These are phyloP conservation scores for Nephrocerus scutellatus DNA, from an alignment of 2,888 invertebrate species.

Conservation along the genomic window DNA sequence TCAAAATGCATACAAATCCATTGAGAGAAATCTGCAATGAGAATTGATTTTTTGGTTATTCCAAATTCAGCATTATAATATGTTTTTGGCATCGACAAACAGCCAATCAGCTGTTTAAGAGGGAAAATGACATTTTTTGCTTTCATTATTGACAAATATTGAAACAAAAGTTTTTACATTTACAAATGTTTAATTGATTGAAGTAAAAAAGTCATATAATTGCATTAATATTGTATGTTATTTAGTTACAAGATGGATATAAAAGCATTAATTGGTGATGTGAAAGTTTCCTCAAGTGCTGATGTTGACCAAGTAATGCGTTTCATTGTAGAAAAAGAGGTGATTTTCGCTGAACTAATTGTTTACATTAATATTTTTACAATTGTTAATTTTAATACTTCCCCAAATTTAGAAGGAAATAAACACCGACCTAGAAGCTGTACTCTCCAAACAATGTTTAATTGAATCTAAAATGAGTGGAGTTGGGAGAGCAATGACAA, in stretches of 20 bases:
- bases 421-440: constrained; percentile 61
- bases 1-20: no score
- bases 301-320: constrained; percentile 47
- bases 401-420: constrained; percentile 55
- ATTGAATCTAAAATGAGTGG: constrained; percentile 74
- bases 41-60: no score
- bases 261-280: constrained; percentile 25
- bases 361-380: not conserved
- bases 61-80: no score
- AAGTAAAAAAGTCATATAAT: no score
- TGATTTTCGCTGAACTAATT: constrained; percentile 14
- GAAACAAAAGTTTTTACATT: no score
- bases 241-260: constrained; percentile 27
- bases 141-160: no score
- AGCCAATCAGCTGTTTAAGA: no score
- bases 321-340: constrained; percentile 34
- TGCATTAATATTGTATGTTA: no score
- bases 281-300: constrained; percentile 49
- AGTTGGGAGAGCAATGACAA: constrained; percentile 73
- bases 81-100: no score
- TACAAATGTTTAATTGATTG: no score
- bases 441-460: constrained; percentile 66
- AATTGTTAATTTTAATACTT: constrained; percentile 2
- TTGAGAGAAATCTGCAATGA: no score
- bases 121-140: no score